Evolutionary conservation across 1,140 invertebrate species (phyloP), one percentile per base, ranked within the genome.

Genomic region (Stratiolaelaps scimitus): DNA sequence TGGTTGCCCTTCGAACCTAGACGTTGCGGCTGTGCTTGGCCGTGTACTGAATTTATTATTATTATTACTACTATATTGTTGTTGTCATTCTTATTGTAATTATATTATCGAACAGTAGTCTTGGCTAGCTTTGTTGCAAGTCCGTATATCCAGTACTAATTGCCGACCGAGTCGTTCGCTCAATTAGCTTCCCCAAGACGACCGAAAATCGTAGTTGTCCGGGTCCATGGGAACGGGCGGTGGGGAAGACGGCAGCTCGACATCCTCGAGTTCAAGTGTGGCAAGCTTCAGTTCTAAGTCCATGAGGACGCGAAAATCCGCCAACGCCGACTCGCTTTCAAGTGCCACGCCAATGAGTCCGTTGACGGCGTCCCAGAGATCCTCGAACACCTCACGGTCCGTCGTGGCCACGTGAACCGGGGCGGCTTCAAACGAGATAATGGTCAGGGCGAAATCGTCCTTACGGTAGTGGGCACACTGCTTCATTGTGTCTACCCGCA

Each of bases 251-350:
- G 53, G 53, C 53, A 60, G 23, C 53, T 60, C 53, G 53, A 60
- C 26, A 17, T 23, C 53, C 23, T 60, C 53, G 13, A 60, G 34
- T 60, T 60, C 53, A 23, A 60, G 53, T 5, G 53, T 29, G 53
- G 53, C 53, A 26, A 60, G 53, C 53, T 60, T 60, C 53, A 60
- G 34, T 60, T 60, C 53, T 29, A 60, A 34, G 17, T 60, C 53
- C 53, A 60, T 60, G 15, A 60, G 34, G 1, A 20, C 13, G 15
- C 23, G 15, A 23, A 60, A 60, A 60, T 60, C 53, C 2, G 15
- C 34, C 34, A 29, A 23, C 17, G 53, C 53, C 23, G 53, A 60
- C 17, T 60, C 23, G 34, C 53, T 60, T 23, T 60, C 53, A 34
- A 60, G 53, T 2, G 26, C 1, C 26, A 60, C 26, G 1, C 53